Evolutionary conservation across 1,140 invertebrate genomes (phyloP), one percentile per base, ranked within the genome.

Genomic region (Teleopsis dalmanni): DNA sequence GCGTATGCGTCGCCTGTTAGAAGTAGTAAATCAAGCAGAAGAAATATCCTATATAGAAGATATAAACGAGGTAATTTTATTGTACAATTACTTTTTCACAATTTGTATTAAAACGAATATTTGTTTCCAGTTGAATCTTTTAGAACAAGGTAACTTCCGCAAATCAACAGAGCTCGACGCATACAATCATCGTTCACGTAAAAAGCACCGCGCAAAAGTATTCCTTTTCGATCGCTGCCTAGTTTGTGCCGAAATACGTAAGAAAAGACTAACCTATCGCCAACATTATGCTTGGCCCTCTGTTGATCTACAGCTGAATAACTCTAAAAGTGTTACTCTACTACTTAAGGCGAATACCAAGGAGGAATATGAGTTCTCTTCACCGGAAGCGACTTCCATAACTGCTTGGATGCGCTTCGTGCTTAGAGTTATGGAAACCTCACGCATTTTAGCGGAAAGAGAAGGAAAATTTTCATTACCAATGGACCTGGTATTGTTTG

Each of bases 21-120:
- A 66, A 47, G 67, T 70, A 36, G 65, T 70, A 38, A 71, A 71
- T 40, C 65, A 68, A 49, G 60, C 68, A 5, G 67, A 70, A 57
- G 61, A 65, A 47, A 60, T 71, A 33, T 53, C 55, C 38, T 60
- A 56, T 40, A 69, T 71, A 36, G 60, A 68, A 29, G 68, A 71
- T 16, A 46, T 61, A 23, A 55, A 56, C 31, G 65, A 68, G 58
- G 65, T 65, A 34, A 5, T 38, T 45, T 25, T 13, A 8, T 1
- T 4, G n/a, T 19, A 11, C 4, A 22, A 7, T 22, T 22, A 22
- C 13, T 22, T 19, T 19, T 22, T 19, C 3, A 16, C 4, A 26
- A 29, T 3, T 5, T 3, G 16, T 31, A n/a, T 16, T 22, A 4
- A 25, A 10, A 19, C n/a, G 29, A 14, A 21, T 19, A 41, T n/a